Conservation (phyloP, 2,113 vertebrate genomes). For the Sinocyclocheilus maitianheensis region DNA sequence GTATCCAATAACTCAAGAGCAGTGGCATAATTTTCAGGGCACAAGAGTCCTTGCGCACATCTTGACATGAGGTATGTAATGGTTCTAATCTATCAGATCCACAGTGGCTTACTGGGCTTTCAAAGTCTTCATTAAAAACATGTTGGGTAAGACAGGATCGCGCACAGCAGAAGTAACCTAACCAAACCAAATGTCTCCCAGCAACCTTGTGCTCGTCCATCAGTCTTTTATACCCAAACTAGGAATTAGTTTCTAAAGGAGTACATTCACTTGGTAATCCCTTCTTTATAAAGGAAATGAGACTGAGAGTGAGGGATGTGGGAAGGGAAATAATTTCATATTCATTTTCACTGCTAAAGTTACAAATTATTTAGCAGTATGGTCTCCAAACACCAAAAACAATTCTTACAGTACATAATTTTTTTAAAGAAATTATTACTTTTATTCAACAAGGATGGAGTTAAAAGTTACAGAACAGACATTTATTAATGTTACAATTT, state of each 20-base stretch:
- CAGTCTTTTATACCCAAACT: slow-evolving; percentile 46
- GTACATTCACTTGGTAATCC: slow-evolving; percentile 66
- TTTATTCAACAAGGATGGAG: not conserved
- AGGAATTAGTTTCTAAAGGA: slow-evolving; percentile 64
- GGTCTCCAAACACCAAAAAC: not conserved
- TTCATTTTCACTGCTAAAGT: not conserved
- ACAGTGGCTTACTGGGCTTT: slow-evolving; percentile 54
- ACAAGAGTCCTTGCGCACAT: not conserved
- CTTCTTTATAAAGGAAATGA: slow-evolving; percentile 55
- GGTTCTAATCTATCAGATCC: slow-evolving; percentile 41
- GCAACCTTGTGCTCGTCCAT: slow-evolving; percentile 44
- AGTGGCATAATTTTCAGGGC: slow-evolving; percentile 2
- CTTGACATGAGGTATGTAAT: not conserved
- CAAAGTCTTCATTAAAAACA: slow-evolving; percentile 55
- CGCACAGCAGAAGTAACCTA: slow-evolving; percentile 40
- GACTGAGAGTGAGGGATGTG: slow-evolving; percentile 51
- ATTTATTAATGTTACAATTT: not conserved
- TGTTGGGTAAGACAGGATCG: slow-evolving; percentile 41
- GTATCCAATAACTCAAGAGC: not conserved
- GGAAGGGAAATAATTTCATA: not conserved
- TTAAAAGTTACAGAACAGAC: not conserved
- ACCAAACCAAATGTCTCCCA: slow-evolving; percentile 53
- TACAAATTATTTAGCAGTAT: not conserved
- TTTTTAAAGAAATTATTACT: not conserved
- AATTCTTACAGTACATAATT: not conserved